Conservation (phyloP, 2,797 vertebrate genomes). For the Prunella strophiata region DNA sequence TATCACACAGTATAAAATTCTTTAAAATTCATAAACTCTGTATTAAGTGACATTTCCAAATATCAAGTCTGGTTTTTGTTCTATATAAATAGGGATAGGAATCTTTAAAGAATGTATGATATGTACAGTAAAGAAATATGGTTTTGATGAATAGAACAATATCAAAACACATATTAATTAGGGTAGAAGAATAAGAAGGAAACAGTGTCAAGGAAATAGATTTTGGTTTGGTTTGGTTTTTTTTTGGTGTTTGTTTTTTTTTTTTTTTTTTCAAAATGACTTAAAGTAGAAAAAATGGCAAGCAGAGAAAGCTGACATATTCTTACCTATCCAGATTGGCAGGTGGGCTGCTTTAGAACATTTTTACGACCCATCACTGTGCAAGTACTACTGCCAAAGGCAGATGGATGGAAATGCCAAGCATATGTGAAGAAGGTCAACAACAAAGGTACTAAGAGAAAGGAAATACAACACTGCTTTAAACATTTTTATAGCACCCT, state of each 20-base stretch:
- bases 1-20: not conserved
- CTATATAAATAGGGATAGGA: not conserved
- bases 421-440: conserved; percentile 47
- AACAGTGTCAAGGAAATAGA: not conserved
- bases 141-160: not conserved
- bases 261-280: not conserved
- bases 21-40: not conserved
- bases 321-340: conserved; percentile 8
- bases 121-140: not conserved
- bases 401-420: conserved; percentile 53
- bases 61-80: not conserved
- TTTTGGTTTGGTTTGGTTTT: not conserved
- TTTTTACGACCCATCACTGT: not conserved
- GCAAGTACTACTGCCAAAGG: not conserved
- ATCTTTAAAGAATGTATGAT: not conserved
- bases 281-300: not conserved
- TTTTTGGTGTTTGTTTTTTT: too few relatives aligned
- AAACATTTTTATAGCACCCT: not conserved
- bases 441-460: not conserved
- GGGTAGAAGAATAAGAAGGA: not conserved
- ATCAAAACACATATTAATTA: not conserved
- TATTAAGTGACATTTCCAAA: not conserved
- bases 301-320: not conserved
- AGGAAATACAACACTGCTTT: not conserved
- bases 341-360: not conserved